Evolutionary conservation across 2,888 invertebrate genomes (phyloP), one percentile per base, ranked within the genome.

Genomic region (Cenopis cana): DNA sequence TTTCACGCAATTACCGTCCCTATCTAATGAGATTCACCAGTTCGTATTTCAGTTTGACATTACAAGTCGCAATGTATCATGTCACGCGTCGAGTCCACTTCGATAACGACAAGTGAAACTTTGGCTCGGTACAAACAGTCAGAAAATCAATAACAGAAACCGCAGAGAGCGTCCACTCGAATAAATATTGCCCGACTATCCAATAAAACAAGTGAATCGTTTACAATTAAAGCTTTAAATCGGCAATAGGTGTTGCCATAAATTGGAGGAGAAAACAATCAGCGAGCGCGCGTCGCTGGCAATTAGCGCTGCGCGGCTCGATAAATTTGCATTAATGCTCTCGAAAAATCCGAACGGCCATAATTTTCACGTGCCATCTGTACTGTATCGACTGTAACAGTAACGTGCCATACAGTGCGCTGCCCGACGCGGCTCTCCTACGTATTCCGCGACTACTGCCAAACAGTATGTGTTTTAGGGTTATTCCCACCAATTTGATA

Each of bases 201-300:
- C 93, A 92, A 93, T 93, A 93, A 93, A 93, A 90, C 93, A 93
- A 89, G 88, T 85, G 90, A 90, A 93, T 91, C 91, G 93, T 91
- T 93, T 91, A 92, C 93, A 93, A 93, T 93, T 93, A 93, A 93
- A 89, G 90, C 93, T 90, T 93, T 93, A 93, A 93, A 93, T 93
- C 93, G 93, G 93, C 93, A 91, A 93, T 93, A 93, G 93, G 93
- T 93, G 93, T 93, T 93, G 93, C 92, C 89, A 93, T 93, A 93
- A 93, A 93, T 93, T 85, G 89, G 86, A 85, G 82, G 88, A 88
- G 92, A 89, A 93, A 93, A 93, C 93, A 93, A 93, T 93, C 93
- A 93, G 89, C 93, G 91, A 78, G 87, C 85, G 82, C 89, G 89
- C 91, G 91, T 91, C 90, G 92, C 79, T 89, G 85, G 91, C 93